Evolutionary conservation across 2,888 invertebrate species (phyloP), one percentile per base, ranked within the genome.

Genomic region (Bedellia somnulentella): DNA sequence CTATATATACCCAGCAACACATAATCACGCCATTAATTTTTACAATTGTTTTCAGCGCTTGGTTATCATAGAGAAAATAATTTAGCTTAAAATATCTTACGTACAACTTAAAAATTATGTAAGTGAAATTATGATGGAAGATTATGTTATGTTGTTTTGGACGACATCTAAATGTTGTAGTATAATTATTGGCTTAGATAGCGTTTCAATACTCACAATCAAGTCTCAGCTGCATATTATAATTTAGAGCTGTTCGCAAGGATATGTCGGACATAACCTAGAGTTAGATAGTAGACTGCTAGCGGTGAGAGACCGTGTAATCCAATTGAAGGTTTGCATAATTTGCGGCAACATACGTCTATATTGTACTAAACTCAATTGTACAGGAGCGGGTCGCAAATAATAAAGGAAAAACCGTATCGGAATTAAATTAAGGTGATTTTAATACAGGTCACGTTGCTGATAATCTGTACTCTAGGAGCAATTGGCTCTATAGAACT

Each of bases 381-480:
- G n/a, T n/a, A n/a, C n/a, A n/a, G n/a, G n/a, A n/a, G n/a, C 5
- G 18, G 18, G 9, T 18, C 18, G 18, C 9, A 18, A 18, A 18
- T 9, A n/a, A n/a, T 18, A 5, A 18, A 5, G 9, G 18, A 18
- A 6, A 18, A 18, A 9, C 18, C 9, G 18, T 9, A 9, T 18
- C 9, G 18, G 18, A 18, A 18, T 18, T 18, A 18, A 18, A 18
- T 18, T 55, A 57, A 50, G 54, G 46, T 48, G 43, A 49, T 61
- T 57, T 52, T 49, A 49, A 60, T 48, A 53, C 63, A 56, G 52
- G 50, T 67, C 66, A 68, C 67, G 64, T 66, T 59, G 59, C 62
- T 62, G 55, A 58, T 68, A 67, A 70, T 68, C 64, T 64, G 54
- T 51, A 58, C 64, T 70, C 61, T 67, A 63, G 62, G 57, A 61